A percentile compares a stretch with the other conserved stretches of the same genome.
Evolutionary conservation across 1,140 invertebrate genomes (phyloP).

Genomic region (Bombus breviceps): DNA sequence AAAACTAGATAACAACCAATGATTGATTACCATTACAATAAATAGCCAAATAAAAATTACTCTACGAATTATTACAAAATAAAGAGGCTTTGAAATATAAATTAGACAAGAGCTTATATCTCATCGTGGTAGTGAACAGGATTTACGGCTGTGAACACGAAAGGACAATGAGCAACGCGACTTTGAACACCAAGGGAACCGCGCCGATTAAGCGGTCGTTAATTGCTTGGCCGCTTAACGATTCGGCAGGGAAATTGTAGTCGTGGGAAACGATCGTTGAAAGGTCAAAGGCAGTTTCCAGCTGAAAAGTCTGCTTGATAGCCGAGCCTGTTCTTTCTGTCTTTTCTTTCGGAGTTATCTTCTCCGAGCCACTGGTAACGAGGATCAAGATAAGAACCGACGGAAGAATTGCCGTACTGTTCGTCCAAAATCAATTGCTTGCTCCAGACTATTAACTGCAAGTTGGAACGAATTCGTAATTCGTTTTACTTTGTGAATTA

Average conservation of each 20-base stretch:
- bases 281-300: slow-evolving; percentile 20
- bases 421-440: background rate
- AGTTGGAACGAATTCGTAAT: background rate
- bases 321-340: background rate
- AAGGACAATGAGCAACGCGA: background rate
- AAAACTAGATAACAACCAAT: no score
- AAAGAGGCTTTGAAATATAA: background rate
- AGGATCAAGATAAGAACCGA: slow-evolving; percentile 18
- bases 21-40: no score
- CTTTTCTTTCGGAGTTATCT: slow-evolving; percentile 10
- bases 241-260: background rate
- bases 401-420: background rate
- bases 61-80: no score
- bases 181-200: slow-evolving; percentile 19
- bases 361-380: slow-evolving; percentile 7
- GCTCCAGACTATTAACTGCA: background rate
- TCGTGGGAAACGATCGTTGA: slow-evolving; percentile 11
- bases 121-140: background rate
- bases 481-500: no score
- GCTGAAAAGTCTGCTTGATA: background rate
- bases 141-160: slow-evolving; percentile 18
- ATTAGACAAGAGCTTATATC: background rate
- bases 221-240: slow-evolving; percentile 22
- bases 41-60: no score
- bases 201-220: slow-evolving; percentile 23